Evolutionary conservation across 2,113 vertebrate species (phyloP).

Genomic region (Dicentrarchus labrax): DNA sequence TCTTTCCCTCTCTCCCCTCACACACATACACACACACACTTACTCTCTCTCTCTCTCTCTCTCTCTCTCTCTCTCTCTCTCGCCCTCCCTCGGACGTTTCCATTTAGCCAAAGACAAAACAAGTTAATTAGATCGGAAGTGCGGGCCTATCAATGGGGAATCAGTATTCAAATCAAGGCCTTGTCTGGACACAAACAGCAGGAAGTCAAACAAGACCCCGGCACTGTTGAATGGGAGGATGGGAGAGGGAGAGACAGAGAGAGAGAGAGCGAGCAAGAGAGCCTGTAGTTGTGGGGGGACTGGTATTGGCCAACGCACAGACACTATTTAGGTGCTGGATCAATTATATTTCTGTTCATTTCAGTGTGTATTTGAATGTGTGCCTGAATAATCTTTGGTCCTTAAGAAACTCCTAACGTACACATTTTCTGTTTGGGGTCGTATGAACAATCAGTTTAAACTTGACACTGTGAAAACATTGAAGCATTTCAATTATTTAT

Average conservation of each 20-base stretch:
- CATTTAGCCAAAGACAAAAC: constrained; percentile 89
- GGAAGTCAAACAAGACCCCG: constrained; percentile 83
- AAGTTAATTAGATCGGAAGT: constrained; percentile 93
- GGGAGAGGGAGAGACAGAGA: constrained; percentile 52
- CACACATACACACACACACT: too few species aligned
- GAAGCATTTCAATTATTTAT: neutral
- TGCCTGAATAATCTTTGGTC: neutral
- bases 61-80: constrained; percentile 39
- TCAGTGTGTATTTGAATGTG: constrained; percentile 13
- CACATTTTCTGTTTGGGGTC: neutral
- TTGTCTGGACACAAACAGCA: constrained; percentile 84
- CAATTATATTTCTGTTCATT: constrained; percentile 16
- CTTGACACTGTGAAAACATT: neutral
- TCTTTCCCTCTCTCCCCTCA: constrained; percentile 55
- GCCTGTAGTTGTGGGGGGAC: constrained; percentile 10
- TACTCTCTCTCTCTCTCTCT: constrained; percentile 3
- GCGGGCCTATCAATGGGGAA: constrained; percentile 84
- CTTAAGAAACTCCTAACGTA: neutral
- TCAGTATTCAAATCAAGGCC: constrained; percentile 84
- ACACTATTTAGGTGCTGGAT: constrained; percentile 13
- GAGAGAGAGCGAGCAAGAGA: constrained; percentile 22
- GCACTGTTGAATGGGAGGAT: constrained; percentile 74
- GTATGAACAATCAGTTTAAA: neutral
- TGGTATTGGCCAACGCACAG: constrained; percentile 2
- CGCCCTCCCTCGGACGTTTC: constrained; percentile 73